A percentile compares a stretch with the other conserved stretches of the same genome.
phyloP scores from a whole-genome alignment of 2,797 vertebrate species.

The Microctenopoma steveboyesi region DNA sequence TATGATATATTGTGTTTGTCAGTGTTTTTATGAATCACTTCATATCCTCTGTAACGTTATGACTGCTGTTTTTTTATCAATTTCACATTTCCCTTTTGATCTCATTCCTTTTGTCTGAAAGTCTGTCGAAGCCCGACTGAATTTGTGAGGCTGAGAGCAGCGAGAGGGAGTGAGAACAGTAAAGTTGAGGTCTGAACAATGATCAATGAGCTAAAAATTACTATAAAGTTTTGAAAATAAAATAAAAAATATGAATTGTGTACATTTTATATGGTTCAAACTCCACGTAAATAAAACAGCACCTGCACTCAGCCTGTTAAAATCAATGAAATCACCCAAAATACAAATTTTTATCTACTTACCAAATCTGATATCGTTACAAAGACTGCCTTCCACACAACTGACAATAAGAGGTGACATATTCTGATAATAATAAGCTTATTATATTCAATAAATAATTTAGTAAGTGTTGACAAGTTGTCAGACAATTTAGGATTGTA shows the following conservation, averaged over 20 bases:
- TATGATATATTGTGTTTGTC: not conserved
- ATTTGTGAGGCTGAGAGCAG: not conserved
- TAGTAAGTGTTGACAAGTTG: constrained; percentile 39
- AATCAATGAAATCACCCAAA: constrained; percentile 29
- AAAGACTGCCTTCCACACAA: constrained; percentile 23
- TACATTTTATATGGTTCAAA: not conserved
- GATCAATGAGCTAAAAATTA: not conserved
- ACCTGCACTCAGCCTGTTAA: not conserved
- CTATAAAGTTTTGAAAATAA: not conserved
- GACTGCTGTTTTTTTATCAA: not conserved
- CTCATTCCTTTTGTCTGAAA: not conserved
- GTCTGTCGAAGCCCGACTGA: not conserved
- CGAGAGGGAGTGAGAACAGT: constrained; percentile 3
- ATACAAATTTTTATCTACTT: constrained; percentile 1
- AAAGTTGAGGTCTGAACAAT: not conserved
- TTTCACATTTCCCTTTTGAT: not conserved
- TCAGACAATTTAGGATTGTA: constrained; percentile 44
- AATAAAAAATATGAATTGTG: no score
- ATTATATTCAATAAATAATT: constrained; percentile 33
- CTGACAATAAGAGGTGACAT: constrained; percentile 20
- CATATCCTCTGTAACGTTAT: not conserved
- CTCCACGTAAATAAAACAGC: not conserved
- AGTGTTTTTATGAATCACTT: not conserved
- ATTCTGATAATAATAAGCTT: constrained; percentile 19
- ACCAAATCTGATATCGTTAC: constrained; percentile 20